These are phyloP conservation scores for Lepidurus apus DNA, from an alignment of 1,140 invertebrate genomes.

Conservation along the genomic window DNA sequence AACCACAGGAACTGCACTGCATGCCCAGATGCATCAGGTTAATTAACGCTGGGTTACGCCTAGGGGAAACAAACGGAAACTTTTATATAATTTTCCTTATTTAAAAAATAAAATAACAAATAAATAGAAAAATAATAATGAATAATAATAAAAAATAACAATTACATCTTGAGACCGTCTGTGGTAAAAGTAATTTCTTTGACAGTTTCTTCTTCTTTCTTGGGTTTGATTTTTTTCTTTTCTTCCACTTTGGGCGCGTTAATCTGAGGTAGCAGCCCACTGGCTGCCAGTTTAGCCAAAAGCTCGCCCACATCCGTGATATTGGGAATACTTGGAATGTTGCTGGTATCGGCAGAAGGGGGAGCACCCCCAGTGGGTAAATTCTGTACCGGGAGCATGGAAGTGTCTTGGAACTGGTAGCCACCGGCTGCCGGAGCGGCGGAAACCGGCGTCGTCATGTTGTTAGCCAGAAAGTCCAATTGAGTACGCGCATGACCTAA, in stretches of 20 bases:
- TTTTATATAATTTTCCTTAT: not conserved
- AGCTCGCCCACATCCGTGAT: conserved; percentile 71
- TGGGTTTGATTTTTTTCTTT: conserved; percentile 50
- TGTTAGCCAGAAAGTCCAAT: conserved; percentile 24
- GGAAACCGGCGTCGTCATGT: conserved; percentile 27
- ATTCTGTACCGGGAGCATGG: not conserved
- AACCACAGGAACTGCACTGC: conserved; percentile 90
- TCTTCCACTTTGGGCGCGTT: conserved; percentile 40
- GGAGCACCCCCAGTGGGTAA: conserved; percentile 5
- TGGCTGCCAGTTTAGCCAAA: conserved; percentile 73
- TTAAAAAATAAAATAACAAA: no score
- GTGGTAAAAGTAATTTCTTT: conserved; percentile 50
- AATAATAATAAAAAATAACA: no score
- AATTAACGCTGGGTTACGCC: conserved; percentile 57
- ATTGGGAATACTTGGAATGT: conserved; percentile 26
- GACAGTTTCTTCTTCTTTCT: conserved; percentile 42
- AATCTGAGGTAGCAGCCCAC: conserved; percentile 63
- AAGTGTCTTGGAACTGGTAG: not conserved
- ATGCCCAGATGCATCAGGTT: conserved; percentile 72
- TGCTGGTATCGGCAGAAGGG: conserved; percentile 13
- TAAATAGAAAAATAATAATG: no score
- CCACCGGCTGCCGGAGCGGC: conserved; percentile 26
- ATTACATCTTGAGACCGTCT: conserved; percentile 61
- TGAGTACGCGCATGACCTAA: conserved; percentile 30
- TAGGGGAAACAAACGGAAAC: not conserved